These are phyloP conservation scores for Mythimna impura DNA, from an alignment of 2,888 invertebrate species.

Conservation along the genomic window DNA sequence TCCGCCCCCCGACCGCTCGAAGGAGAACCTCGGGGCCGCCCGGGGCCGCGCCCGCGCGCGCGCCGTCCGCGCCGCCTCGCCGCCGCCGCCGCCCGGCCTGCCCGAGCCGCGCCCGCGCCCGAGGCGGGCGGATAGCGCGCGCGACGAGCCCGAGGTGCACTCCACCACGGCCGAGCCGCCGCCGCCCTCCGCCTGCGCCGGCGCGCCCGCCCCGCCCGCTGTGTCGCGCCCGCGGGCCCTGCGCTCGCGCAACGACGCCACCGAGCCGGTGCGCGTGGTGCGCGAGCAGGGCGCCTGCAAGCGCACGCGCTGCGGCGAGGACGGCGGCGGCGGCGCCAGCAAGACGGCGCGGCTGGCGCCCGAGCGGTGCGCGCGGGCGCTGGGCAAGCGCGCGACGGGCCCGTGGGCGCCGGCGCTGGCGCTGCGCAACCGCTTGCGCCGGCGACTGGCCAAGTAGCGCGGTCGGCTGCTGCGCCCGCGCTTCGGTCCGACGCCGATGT, in stretches of 20 bases:
- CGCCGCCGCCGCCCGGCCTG: conserved; percentile 66
- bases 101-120: conserved; percentile 62
- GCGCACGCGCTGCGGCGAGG: conserved; percentile 57
- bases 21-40: conserved; percentile 86
- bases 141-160: conserved; percentile 75
- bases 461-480: conserved; percentile 61
- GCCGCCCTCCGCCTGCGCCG: conserved; percentile 68
- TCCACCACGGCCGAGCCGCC: conserved; percentile 75
- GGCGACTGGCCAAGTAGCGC: conserved; percentile 83
- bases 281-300: conserved; percentile 59
- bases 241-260: conserved; percentile 73
- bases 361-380: conserved; percentile 72
- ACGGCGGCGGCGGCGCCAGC: conserved; percentile 61
- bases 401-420: conserved; percentile 86
- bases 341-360: conserved; percentile 66
- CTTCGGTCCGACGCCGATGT: conserved; percentile 73
- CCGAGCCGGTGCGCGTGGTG: conserved; percentile 66
- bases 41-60: conserved; percentile 78
- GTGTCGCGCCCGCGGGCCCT: conserved; percentile 54
- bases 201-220: conserved; percentile 66
- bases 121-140: conserved; percentile 71
- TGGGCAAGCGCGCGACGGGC: conserved; percentile 78
- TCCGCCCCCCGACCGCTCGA: conserved; percentile 80
- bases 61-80: conserved; percentile 73
- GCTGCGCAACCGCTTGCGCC: conserved; percentile 84